A percentile compares a stretch with the other conserved stretches of the same genome.
Conservation (phyloP, 1,140 invertebrate species). For the Zophobas atratus region DNA sequence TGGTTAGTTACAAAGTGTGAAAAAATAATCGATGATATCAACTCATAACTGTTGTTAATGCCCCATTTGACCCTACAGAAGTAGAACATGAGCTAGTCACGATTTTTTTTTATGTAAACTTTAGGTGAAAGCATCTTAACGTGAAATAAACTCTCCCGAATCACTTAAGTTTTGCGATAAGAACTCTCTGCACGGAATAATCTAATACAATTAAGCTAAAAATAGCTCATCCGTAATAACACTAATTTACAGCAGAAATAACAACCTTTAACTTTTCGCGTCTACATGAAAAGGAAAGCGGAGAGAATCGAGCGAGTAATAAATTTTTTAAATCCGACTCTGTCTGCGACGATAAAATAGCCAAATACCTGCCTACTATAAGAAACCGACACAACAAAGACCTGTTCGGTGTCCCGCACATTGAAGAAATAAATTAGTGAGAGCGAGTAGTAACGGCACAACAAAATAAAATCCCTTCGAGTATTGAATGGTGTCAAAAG, state of each 20-base stretch:
- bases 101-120: too few species aligned
- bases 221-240: slow-evolving; percentile 30
- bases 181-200: slow-evolving; percentile 28
- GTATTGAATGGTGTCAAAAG: slow-evolving; percentile 42
- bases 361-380: slow-evolving; percentile 21
- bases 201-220: slow-evolving; percentile 33
- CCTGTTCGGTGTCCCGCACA: slow-evolving; percentile 28
- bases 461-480: slow-evolving; percentile 37
- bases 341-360: slow-evolving; percentile 28
- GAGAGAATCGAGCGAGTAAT: slow-evolving; percentile 11
- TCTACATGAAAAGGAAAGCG: not conserved
- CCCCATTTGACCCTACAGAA: too few species aligned
- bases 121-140: too few species aligned
- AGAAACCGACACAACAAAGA: slow-evolving; percentile 29
- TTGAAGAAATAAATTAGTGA: slow-evolving; percentile 37
- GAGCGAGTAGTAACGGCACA: slow-evolving; percentile 13
- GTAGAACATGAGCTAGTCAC: too few species aligned
- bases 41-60: too few species aligned
- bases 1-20: too few species aligned
- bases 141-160: slow-evolving; percentile 13
- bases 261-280: slow-evolving; percentile 2
- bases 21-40: too few species aligned
- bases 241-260: slow-evolving; percentile 16
- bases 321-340: slow-evolving; percentile 39
- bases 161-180: slow-evolving; percentile 13